Evolutionary conservation across 2,888 invertebrate species (phyloP).

Genomic region (Clanis bilineata): DNA sequence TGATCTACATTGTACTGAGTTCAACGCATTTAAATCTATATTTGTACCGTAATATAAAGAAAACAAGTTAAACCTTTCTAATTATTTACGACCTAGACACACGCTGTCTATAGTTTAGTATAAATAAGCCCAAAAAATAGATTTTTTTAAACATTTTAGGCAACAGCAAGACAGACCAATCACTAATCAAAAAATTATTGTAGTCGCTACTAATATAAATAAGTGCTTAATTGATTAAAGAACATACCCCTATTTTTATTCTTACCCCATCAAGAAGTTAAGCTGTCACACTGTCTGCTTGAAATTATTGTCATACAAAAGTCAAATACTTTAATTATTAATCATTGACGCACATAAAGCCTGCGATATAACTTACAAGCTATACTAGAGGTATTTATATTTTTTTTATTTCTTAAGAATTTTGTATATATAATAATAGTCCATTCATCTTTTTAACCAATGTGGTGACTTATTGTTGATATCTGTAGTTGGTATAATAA

Average conservation of each 20-base stretch:
- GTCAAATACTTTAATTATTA: neutral
- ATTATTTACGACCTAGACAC: neutral
- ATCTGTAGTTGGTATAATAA: too few species aligned
- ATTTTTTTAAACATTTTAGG: neutral
- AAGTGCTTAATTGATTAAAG: neutral
- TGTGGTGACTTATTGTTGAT: too few species aligned
- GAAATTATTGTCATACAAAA: neutral
- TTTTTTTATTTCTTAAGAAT: too few species aligned
- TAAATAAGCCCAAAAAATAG: too few species aligned
- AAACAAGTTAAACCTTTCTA: neutral
- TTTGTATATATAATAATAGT: too few species aligned
- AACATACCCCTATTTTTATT: neutral
- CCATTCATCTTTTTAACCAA: too few species aligned
- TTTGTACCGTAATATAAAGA: constrained; percentile 20
- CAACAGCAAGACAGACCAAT: constrained; percentile 8
- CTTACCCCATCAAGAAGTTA: neutral
- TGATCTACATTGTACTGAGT: constrained; percentile 20
- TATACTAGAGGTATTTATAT: too few species aligned
- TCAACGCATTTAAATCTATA: constrained; percentile 10
- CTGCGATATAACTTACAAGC: too few species aligned
- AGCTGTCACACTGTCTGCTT: neutral
- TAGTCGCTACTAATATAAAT: too few species aligned
- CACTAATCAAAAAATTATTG: neutral
- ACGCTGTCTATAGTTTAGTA: too few species aligned
- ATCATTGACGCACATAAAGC: neutral